phyloP scores from a whole-genome alignment of 2,797 vertebrate genomes.

The Danio choprae region DNA sequence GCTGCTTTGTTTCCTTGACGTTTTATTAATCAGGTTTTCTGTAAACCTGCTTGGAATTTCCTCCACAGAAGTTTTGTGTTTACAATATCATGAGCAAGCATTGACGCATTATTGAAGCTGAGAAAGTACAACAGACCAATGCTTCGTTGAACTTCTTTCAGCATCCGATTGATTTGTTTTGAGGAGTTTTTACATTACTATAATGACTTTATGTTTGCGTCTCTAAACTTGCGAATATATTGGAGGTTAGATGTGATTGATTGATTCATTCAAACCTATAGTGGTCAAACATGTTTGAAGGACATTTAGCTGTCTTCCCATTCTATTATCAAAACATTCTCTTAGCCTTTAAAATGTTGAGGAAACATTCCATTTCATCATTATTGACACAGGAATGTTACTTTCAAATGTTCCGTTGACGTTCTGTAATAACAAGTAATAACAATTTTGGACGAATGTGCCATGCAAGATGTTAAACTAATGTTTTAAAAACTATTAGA shows the following conservation, averaged over 20 bases:
- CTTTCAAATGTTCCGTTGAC: too few species aligned
- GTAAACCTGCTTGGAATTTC: not conserved
- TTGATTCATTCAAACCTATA: not conserved
- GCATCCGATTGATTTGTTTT: not conserved
- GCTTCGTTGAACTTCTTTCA: not conserved
- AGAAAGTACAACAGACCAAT: too few species aligned
- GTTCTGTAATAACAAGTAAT: too few species aligned
- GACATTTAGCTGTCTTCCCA: too few species aligned
- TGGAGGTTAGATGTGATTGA: not conserved
- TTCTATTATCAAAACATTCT: too few species aligned
- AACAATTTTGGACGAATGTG: too few species aligned
- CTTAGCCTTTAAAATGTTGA: too few species aligned
- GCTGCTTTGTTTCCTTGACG: not conserved
- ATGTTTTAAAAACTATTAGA: too few species aligned
- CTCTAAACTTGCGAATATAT: not conserved
- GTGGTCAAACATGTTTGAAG: too few species aligned
- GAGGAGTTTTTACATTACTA: not conserved
- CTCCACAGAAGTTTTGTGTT: not conserved
- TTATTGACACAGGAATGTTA: too few species aligned
- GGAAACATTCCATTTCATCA: too few species aligned
- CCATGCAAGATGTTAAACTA: too few species aligned
- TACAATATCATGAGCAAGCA: not conserved
- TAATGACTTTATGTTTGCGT: not conserved
- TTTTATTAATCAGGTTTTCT: not conserved
- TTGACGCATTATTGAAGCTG: not conserved